Conservation (phyloP, 2,797 vertebrate genomes). For the Pseudocheirus occidentalis region DNA sequence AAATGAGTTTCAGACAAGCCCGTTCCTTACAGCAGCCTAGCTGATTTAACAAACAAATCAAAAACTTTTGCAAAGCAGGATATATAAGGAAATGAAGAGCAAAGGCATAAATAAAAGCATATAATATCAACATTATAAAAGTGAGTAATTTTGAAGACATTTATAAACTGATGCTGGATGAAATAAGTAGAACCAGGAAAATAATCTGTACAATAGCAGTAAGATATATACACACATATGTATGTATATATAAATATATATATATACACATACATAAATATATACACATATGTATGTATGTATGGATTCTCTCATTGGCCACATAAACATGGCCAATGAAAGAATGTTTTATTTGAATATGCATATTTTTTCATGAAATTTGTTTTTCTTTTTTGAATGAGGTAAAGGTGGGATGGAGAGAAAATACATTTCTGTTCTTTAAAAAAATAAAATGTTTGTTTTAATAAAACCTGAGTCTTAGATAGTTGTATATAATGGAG, state of each 20-base stretch:
- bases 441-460: not conserved
- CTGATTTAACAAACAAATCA: not conserved
- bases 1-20: not conserved
- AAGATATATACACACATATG: not conserved
- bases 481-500: not conserved
- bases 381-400: not conserved
- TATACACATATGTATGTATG: too few species aligned
- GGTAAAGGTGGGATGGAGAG: not conserved
- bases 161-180: not conserved
- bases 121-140: not conserved
- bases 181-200: not conserved
- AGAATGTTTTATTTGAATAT: not conserved
- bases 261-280: too few species aligned
- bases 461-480: not conserved
- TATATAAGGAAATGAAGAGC: not conserved
- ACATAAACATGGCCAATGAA: not conserved
- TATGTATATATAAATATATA: too few species aligned
- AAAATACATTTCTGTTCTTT: not conserved
- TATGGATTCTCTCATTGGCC: too few species aligned
- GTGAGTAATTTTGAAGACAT: not conserved
- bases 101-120: not conserved
- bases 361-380: not conserved
- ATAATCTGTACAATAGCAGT: not conserved
- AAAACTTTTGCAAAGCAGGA: slow-evolving; percentile 31
- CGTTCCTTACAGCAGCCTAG: not conserved